Percentiles rank a stretch among this genome's conserved stretches.
phyloP scores from a whole-genome alignment of 2,797 vertebrate genomes.

The Rhinoraja longicauda region DNA sequence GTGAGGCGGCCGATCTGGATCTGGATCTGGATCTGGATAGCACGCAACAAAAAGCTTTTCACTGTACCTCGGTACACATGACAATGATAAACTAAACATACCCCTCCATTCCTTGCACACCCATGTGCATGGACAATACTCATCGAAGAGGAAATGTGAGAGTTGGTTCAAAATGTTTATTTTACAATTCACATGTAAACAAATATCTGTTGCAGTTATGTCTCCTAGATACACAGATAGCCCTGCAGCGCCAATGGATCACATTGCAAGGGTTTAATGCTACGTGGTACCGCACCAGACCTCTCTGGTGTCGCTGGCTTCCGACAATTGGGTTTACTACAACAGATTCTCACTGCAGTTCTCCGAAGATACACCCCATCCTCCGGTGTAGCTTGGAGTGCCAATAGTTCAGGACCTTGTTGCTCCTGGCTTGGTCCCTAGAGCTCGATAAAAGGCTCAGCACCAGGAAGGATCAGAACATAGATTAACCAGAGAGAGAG shows the following conservation, averaged over 20 bases:
- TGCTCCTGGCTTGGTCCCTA: background rate
- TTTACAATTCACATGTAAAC: constrained; percentile 30
- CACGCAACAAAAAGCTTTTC: too few relatives aligned
- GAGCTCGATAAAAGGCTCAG: background rate
- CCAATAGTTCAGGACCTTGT: background rate
- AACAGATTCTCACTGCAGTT: background rate
- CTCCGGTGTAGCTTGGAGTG: background rate
- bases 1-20: too few relatives aligned
- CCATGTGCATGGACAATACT: too few relatives aligned
- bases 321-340: background rate
- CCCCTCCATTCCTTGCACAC: too few relatives aligned
- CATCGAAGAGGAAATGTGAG: background rate
- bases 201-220: constrained; percentile 19
- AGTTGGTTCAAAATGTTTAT: constrained; percentile 30
- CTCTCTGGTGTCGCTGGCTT: background rate
- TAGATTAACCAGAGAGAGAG: background rate
- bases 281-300: background rate
- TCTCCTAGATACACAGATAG: background rate
- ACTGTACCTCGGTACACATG: too few relatives aligned
- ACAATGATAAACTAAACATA: too few relatives aligned
- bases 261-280: background rate
- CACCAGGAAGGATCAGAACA: background rate
- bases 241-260: background rate
- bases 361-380: background rate
- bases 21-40: too few relatives aligned